phyloP scores from a whole-genome alignment of 2,888 invertebrate genomes.

The Abrostola triplasia region DNA sequence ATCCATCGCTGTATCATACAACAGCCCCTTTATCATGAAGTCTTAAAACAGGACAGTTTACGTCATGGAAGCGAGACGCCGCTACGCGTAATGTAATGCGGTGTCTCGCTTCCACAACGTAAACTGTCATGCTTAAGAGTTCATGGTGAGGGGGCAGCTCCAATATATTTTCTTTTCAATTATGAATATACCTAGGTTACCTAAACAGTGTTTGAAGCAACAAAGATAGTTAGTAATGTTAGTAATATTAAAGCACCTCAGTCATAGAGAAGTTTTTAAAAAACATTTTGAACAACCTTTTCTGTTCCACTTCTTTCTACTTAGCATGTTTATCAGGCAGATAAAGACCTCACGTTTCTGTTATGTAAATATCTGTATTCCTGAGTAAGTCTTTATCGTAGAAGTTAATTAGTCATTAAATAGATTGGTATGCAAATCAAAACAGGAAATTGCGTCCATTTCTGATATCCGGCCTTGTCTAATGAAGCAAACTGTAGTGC shows the following conservation, averaged over 20 bases:
- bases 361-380: slow-evolving; percentile 43
- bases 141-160: no score
- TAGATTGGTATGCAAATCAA: slow-evolving; percentile 52
- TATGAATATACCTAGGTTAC: no score
- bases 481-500: slow-evolving; percentile 31
- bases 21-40: no score
- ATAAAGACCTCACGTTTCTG: slow-evolving; percentile 13
- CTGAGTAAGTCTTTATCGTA: slow-evolving; percentile 33
- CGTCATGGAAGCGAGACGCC: no score
- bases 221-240: no score
- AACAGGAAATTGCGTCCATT: slow-evolving; percentile 52
- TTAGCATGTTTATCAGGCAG: slow-evolving; percentile 27
- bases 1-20: slow-evolving; percentile 64
- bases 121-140: no score
- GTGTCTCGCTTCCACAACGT: no score
- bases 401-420: slow-evolving; percentile 52
- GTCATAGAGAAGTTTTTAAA: no score
- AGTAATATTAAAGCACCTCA: no score
- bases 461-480: slow-evolving; percentile 45
- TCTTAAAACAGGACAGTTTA: no score
- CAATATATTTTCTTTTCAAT: slow-evolving; percentile 65
- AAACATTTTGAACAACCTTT: neutral
- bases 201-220: no score
- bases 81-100: no score
- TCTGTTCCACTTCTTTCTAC: slow-evolving; percentile 16